phyloP scores from a whole-genome alignment of 2,888 invertebrate species.

The Aelia acuminata region DNA sequence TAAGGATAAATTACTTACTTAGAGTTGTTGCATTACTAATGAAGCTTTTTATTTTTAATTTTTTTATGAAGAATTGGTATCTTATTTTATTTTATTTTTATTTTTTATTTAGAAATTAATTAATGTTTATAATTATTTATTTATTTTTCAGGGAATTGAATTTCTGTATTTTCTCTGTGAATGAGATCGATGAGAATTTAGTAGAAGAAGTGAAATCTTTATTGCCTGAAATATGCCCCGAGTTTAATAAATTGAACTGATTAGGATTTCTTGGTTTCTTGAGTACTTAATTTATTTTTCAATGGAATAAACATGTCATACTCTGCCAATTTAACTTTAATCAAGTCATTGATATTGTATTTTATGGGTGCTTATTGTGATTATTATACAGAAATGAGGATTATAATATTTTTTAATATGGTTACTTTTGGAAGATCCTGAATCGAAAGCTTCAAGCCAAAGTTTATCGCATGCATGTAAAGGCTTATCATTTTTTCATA shows the following conservation, averaged over 20 bases:
- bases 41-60: too few relatives aligned
- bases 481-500: too few relatives aligned
- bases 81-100: background rate
- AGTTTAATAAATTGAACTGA: background rate
- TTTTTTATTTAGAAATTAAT: too few relatives aligned
- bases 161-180: constrained; percentile 1
- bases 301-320: background rate
- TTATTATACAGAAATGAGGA: background rate
- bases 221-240: background rate
- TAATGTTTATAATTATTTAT: background rate
- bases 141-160: constrained; percentile 19
- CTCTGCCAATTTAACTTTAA: background rate
- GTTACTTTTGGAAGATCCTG: background rate
- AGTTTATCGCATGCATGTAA: background rate
- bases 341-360: background rate
- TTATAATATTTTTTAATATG: background rate
- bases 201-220: background rate
- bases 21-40: too few relatives aligned
- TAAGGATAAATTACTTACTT: too few relatives aligned
- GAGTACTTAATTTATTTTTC: background rate
- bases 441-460: background rate
- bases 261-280: background rate
- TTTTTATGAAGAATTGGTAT: too few relatives aligned
- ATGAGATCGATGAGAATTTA: background rate
- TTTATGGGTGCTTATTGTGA: background rate